phyloP scores from a whole-genome alignment of 2,888 invertebrate species.

The Brenthis daphne region DNA sequence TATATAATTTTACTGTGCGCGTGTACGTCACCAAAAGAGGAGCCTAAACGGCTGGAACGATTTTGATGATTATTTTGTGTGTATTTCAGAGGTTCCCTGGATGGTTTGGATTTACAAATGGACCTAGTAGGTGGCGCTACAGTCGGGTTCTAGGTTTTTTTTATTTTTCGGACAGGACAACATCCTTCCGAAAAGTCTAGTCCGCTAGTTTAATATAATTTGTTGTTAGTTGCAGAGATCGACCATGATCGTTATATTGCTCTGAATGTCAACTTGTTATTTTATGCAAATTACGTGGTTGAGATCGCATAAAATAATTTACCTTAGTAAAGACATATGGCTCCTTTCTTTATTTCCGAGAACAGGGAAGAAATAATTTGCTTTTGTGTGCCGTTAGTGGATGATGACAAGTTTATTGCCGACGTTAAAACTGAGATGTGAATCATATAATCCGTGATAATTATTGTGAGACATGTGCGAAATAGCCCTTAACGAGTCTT shows the following conservation, averaged over 20 bases:
- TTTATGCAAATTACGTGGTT: slow-evolving; percentile 3
- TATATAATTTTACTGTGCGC: background rate
- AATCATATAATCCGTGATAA: slow-evolving; percentile 32
- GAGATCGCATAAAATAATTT: slow-evolving; percentile 24
- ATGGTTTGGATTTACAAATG: background rate
- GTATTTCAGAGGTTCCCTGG: too few relatives aligned
- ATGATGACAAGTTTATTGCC: slow-evolving; percentile 55
- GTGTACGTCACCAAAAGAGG: too few relatives aligned
- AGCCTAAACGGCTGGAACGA: too few relatives aligned
- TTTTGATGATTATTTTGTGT: too few relatives aligned
- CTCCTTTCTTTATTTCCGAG: slow-evolving; percentile 47
- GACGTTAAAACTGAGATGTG: slow-evolving; percentile 41
- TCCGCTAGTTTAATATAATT: background rate
- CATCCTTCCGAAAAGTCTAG: too few relatives aligned
- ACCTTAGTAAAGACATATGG: slow-evolving; percentile 28
- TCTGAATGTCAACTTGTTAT: too few relatives aligned
- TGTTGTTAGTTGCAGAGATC: too few relatives aligned
- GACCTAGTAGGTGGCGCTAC: too few relatives aligned
- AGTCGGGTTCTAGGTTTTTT: too few relatives aligned
- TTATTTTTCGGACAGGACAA: too few relatives aligned
- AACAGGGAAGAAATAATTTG: slow-evolving; percentile 47
- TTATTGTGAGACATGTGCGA: slow-evolving; percentile 15
- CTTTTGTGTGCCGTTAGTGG: slow-evolving; percentile 52
- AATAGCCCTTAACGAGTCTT: slow-evolving; percentile 6
- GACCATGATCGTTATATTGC: too few relatives aligned